Conservation (phyloP, 2,888 invertebrate genomes). For the Fragum fragum region DNA sequence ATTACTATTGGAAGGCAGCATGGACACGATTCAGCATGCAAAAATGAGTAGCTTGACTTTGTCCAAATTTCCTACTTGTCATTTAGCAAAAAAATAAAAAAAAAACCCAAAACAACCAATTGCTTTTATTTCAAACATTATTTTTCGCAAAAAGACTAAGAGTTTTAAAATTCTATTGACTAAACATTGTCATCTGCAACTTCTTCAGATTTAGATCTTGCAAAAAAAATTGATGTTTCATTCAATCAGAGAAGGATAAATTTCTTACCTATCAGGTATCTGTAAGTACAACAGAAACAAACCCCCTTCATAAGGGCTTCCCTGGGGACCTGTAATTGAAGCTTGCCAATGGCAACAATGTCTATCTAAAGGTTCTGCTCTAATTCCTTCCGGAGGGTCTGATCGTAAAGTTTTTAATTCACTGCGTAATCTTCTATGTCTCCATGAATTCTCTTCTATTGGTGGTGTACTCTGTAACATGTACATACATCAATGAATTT, state of each 20-base stretch:
- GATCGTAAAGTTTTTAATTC: conserved; percentile 89
- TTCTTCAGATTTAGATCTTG: background rate
- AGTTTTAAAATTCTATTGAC: too few relatives aligned
- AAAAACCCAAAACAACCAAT: too few relatives aligned
- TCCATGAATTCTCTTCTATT: conserved; percentile 92
- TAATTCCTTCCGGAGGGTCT: conserved; percentile 95
- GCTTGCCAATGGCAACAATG: conserved; percentile 97
- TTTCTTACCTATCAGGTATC: conserved; percentile 90
- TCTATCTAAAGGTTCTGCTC: conserved; percentile 93
- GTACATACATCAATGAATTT: too few relatives aligned
- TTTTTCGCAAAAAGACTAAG: too few relatives aligned
- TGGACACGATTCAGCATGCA: too few relatives aligned
- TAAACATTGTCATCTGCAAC: too few relatives aligned
- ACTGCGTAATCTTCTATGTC: conserved; percentile 92
- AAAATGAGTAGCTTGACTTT: too few relatives aligned
- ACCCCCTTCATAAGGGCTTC: conserved; percentile 97
- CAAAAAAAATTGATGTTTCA: background rate
- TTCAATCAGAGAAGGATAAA: too few relatives aligned
- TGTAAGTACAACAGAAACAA: conserved; percentile 96
- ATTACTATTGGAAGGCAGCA: too few relatives aligned
- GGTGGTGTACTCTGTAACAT: conserved; percentile 85
- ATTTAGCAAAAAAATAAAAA: too few relatives aligned
- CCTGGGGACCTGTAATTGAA: conserved; percentile 95
- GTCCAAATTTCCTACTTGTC: too few relatives aligned
- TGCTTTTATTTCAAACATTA: too few relatives aligned